These are phyloP conservation scores for Chrosomus eos DNA, from an alignment of 2,797 vertebrate species.

Conservation along the genomic window DNA sequence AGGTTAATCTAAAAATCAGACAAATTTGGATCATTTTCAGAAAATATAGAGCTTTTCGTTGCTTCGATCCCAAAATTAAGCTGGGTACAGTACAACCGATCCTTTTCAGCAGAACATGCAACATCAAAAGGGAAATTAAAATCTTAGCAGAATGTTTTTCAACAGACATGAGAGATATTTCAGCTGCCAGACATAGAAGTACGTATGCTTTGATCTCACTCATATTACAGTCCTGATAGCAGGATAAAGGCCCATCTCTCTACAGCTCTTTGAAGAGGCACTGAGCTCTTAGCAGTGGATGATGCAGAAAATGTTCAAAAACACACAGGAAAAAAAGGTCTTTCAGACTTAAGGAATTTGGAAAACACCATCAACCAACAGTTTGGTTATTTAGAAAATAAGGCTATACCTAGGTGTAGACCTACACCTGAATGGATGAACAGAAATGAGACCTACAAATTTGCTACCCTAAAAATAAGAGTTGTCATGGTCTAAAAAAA, in stretches of 20 bases:
- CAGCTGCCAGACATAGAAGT: slow-evolving; percentile 16
- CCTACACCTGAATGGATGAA: slow-evolving; percentile 31
- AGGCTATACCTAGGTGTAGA: background rate
- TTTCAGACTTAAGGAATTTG: slow-evolving; percentile 41
- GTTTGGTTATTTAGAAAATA: background rate
- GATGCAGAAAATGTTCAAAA: slow-evolving; percentile 1
- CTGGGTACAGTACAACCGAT: background rate
- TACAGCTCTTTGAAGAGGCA: slow-evolving; percentile 26
- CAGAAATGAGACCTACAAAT: too few relatives aligned
- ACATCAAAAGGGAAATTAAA: slow-evolving; percentile 21
- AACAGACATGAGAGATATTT: slow-evolving; percentile 33
- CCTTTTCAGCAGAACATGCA: slow-evolving; percentile 8
- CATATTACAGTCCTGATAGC: slow-evolving; percentile 21
- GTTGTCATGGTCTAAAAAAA: too few relatives aligned
- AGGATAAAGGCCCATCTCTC: slow-evolving; percentile 29
- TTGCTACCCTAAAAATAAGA: too few relatives aligned
- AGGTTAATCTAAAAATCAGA: slow-evolving; percentile 25
- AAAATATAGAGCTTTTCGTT: background rate
- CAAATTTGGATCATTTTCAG: background rate
- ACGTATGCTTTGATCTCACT: slow-evolving; percentile 35
- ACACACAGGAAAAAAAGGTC: background rate
- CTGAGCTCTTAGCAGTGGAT: slow-evolving; percentile 10
- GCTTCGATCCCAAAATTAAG: background rate
- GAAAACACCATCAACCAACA: slow-evolving; percentile 25
- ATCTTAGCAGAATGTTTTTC: slow-evolving; percentile 17